Evolutionary conservation across 2,797 vertebrate species (phyloP), one percentile per base, ranked within the genome.

Genomic region (Chiroxiphia lanceolata): DNA sequence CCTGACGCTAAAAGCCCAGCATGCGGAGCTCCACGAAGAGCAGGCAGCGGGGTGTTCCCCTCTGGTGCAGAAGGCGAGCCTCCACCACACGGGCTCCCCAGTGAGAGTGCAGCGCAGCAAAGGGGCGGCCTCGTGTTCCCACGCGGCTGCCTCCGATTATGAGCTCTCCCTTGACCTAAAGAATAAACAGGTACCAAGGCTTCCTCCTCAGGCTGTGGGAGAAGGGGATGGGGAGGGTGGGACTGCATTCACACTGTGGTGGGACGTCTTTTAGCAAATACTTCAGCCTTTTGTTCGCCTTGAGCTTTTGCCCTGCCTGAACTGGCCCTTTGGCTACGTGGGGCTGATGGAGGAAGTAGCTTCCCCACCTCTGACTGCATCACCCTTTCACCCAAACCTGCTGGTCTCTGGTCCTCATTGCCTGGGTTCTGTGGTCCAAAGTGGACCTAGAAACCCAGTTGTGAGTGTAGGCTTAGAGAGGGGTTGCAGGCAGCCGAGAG

Each of bases 161-260:
- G 99, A 99, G 98, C 99, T 99, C 98, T 99, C 99, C 93, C 98
- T 99, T 98, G 99, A 99, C 98, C 99, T 99, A 98, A 99, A 99
- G 99, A 99, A 99, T 98, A 99, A 99, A 98, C 99, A 99, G 99
- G 99, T 99, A 98, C 97, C 95, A 74, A 97, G 97, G 97, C 95
- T 97, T 97, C 97, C 97, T 98, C 95, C 97, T 72, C 91, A 96
- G 96, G 94, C 93, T 93, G 90, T 78, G 96, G 97, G 92, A 80
- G 90, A 96, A 95, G 79, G 95, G 97, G 96, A 94, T 16, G 97
- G 97, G 63, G 94, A 0, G 96, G 97, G 91, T 44, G 93, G 95
- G 95, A 48, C 89, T 78, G 78, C 36, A 21, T 69, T 95, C 34
- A 3, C 86, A n/a, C 80, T 64, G n/a, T 27, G 83, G 47, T 92